Percentiles rank a stretch among this genome's conserved stretches.
phyloP scores from a whole-genome alignment of 2,888 invertebrate species.

The Thymelicus sylvestris region DNA sequence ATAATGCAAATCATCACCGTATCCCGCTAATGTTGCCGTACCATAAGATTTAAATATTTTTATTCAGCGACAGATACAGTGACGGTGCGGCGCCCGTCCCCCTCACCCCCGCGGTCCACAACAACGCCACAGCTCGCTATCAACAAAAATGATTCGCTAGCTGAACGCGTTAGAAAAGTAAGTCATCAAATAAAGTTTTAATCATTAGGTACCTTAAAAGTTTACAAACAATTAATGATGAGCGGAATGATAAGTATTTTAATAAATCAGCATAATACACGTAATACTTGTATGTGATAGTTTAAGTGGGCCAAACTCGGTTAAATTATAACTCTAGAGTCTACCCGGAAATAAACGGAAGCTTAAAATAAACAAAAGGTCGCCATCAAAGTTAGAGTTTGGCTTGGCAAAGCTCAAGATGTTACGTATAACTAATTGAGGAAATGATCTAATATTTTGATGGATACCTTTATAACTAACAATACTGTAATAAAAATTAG shows the following conservation, averaged over 20 bases:
- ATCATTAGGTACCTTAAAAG: too few relatives aligned
- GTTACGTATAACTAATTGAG: constrained; percentile 67
- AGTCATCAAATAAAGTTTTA: constrained; percentile 8
- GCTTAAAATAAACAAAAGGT: constrained; percentile 80
- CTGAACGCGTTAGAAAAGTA: constrained; percentile 89
- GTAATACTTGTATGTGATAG: neutral
- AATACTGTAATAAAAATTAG: neutral
- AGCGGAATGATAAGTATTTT: too few relatives aligned
- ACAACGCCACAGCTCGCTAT: constrained; percentile 84
- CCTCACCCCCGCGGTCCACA: constrained; percentile 63
- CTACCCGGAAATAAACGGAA: constrained; percentile 55
- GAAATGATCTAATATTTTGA: constrained; percentile 61
- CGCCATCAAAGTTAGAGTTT: constrained; percentile 66
- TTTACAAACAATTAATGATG: too few relatives aligned
- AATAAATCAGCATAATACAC: neutral
- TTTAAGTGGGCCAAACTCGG: constrained; percentile 55
- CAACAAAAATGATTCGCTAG: constrained; percentile 88
- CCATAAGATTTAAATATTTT: neutral
- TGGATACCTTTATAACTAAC: constrained; percentile 2
- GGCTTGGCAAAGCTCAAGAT: constrained; percentile 68
- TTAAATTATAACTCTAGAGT: constrained; percentile 60
- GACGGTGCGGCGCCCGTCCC: constrained; percentile 80
- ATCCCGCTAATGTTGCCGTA: too few relatives aligned
- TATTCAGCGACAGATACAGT: constrained; percentile 62
- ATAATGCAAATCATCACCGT: too few relatives aligned